A percentile compares a stretch with the other conserved stretches of the same genome.
Conservation (phyloP, 1,140 invertebrate genomes). For the Cherax destructor region DNA sequence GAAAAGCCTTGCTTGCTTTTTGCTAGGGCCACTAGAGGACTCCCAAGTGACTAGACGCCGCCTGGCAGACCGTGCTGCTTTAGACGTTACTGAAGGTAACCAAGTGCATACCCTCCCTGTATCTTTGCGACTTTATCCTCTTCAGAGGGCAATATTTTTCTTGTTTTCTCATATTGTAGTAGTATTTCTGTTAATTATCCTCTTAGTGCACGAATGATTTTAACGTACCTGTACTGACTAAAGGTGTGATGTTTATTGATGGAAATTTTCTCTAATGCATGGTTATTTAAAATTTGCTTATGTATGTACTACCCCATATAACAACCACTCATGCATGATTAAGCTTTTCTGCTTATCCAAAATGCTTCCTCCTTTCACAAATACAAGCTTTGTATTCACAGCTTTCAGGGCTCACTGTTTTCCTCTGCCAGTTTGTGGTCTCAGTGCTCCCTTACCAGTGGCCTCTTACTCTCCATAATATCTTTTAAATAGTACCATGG, state of each 20-base stretch:
- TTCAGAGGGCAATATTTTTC: neutral
- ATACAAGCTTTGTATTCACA: neutral
- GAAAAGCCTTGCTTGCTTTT: slow-evolving; percentile 61
- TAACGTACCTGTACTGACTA: neutral
- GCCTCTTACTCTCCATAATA: slow-evolving; percentile 16
- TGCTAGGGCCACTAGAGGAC: slow-evolving; percentile 73
- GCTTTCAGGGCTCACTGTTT: neutral
- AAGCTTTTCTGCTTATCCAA: neutral
- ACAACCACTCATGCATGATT: neutral
- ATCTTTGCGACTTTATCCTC: slow-evolving; percentile 24
- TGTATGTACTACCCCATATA: neutral
- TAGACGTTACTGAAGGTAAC: slow-evolving; percentile 80
- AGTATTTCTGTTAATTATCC: neutral
- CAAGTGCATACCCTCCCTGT: slow-evolving; percentile 38
- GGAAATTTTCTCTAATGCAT: neutral
- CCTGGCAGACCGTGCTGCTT: slow-evolving; percentile 80
- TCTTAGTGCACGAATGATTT: slow-evolving; percentile 5
- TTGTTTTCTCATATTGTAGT: neutral
- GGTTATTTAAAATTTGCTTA: neutral
- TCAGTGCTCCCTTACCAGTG: slow-evolving; percentile 18
- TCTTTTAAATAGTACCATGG: neutral
- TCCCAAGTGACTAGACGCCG: slow-evolving; percentile 76
- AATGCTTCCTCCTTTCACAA: neutral
- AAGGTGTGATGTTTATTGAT: neutral
- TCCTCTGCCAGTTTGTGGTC: neutral